A percentile compares a stretch with the other conserved stretches of the same genome.
Evolutionary conservation across 2,113 vertebrate species (phyloP).

Genomic region (Hemibagrus wyckioides): DNA sequence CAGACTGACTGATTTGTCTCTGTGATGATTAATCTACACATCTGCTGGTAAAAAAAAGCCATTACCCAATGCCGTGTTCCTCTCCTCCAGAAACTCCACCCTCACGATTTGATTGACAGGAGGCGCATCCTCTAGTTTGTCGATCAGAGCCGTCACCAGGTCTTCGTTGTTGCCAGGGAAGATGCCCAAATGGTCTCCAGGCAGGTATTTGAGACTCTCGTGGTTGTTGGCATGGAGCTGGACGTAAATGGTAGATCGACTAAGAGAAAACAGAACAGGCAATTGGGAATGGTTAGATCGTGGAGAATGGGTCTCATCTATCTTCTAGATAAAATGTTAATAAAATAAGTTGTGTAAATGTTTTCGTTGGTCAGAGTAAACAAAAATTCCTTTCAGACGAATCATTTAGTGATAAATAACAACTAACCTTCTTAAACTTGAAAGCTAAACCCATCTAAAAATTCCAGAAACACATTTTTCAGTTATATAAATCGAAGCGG

Average conservation of each 20-base stretch:
- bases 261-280: conserved; percentile 53
- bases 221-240: conserved; percentile 87
- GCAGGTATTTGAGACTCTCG: conserved; percentile 86
- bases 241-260: conserved; percentile 91
- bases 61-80: conserved; percentile 89
- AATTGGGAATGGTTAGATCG: not conserved
- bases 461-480: not conserved
- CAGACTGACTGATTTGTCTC: not conserved
- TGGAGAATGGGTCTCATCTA: not conserved
- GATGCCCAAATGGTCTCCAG: conserved; percentile 92
- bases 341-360: not conserved
- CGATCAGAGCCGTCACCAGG: conserved; percentile 86
- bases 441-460: too few species aligned
- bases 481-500: not conserved
- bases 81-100: conserved; percentile 93
- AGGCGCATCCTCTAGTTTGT: conserved; percentile 89
- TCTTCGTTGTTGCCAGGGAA: conserved; percentile 93
- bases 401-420: not conserved
- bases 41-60: not conserved
- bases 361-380: not conserved
- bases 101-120: conserved; percentile 92
- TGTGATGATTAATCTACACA: not conserved
- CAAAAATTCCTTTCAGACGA: not conserved
- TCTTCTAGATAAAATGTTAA: too few species aligned
- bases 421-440: not conserved